A percentile compares a stretch with the other conserved stretches of the same genome.
Conservation (phyloP, 2,888 invertebrate genomes). For the Laspeyria flexula region DNA sequence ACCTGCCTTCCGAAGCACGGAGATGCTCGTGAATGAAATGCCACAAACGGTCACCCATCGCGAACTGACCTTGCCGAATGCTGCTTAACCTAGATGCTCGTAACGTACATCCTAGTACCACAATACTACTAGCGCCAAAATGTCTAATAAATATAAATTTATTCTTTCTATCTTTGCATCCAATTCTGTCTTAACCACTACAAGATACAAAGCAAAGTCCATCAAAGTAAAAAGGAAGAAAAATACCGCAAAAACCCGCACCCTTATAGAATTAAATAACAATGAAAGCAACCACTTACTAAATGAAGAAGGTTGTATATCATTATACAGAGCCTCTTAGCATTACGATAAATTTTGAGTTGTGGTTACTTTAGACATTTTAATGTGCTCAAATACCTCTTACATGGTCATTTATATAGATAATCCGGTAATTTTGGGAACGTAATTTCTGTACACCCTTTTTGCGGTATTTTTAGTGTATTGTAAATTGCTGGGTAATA, state of each 20-base stretch:
- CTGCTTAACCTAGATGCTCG: too few species aligned
- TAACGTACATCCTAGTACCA: too few species aligned
- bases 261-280: slow-evolving; percentile 28
- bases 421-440: slow-evolving; percentile 57
- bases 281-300: slow-evolving; percentile 22
- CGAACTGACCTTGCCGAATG: too few species aligned
- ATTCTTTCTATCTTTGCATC: background rate
- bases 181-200: slow-evolving; percentile 10
- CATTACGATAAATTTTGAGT: slow-evolving; percentile 48
- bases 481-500: slow-evolving; percentile 11
- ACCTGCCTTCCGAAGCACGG: too few species aligned
- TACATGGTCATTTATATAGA: slow-evolving; percentile 56
- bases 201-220: slow-evolving; percentile 13
- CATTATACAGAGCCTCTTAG: slow-evolving; percentile 28
- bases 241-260: slow-evolving; percentile 7
- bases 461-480: slow-evolving; percentile 33
- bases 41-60: too few species aligned
- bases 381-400: slow-evolving; percentile 55
- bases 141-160: background rate
- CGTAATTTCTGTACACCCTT: slow-evolving; percentile 49
- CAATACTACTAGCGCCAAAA: too few species aligned
- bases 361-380: slow-evolving; percentile 51
- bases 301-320: slow-evolving; percentile 28
- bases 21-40: too few species aligned
- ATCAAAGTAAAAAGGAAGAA: slow-evolving; percentile 11